Base-by-base conservation (phyloP, 2,888 invertebrate species). In the Drosophila formosana region DNA sequence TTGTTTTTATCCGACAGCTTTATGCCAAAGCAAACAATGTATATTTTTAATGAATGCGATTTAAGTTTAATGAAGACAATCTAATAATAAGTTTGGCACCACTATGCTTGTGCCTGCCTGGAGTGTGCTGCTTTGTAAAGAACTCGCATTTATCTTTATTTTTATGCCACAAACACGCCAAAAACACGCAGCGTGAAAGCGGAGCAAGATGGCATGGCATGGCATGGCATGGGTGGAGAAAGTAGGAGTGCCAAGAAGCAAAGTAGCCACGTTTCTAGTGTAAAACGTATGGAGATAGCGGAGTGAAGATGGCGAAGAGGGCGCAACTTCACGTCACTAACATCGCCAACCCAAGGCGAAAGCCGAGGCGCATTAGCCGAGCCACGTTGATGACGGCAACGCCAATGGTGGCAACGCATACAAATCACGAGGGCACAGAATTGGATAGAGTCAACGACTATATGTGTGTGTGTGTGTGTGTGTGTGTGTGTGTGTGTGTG, bases 91-190 rank as follows among this genome's bases (percentile, higher is more conserved):
- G 0, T 46, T 41, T 62, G 8, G 11, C 4, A 47, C 75, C 73
- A 63, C 57, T 34, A 58, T 64, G 53, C 62, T 6, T 37, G 60
- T 50, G 65, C 55, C 32, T 32, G 30, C 30, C 71, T 61, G 69
- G 70, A 75, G 71, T 72, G 56, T 53, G 64, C 81, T 67, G 74
- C 74, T 86, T 74, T 76, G 74, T 72, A 80, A 80, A 77, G 78
- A 90, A 89, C 88, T 91, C 90, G 70, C 90, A 91, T 89, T 90
- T 89, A 85, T 87, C 90, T 88, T 82, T 82, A 88, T 90, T 89
- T 88, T 85, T 82, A 84, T 81, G 81, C 78, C 74, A 74, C 89
- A 89, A 80, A 77, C 72, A 80, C 68, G 75, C 69, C 65, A 68
- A 72, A 78, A 63, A 75, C 69, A 78, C 45, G 55, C 56, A 56